Evolutionary conservation across 2,888 invertebrate species (phyloP), one percentile per base, ranked within the genome.

Genomic region (Mesoligia furuncula): DNA sequence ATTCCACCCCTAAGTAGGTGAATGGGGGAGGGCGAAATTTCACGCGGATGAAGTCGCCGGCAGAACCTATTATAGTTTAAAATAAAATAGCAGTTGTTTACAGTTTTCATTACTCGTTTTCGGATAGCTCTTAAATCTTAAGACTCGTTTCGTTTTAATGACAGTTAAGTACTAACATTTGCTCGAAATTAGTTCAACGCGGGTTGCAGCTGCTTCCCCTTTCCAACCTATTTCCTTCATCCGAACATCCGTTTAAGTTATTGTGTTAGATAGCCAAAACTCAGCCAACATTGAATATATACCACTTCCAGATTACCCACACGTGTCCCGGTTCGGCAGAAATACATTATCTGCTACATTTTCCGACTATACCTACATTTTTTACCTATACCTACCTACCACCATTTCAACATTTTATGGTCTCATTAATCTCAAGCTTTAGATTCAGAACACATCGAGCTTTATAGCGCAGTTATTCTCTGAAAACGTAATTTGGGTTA

Each of bases 111-210:
- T 42, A 27, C 61, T 73, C 13, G 9, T 36, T 79, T 36, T 61
- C 20, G 24, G 27, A 73, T 45, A 73, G 65, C 24, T 73, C 36
- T 66, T 59, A 72, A 79, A 66, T 79, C 17, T 65, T 65, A n/a
- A 71, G 48, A 66, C 27, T 20, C 20, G 24, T 66, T 79, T 36
- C 59, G 42, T 72, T 66, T 72, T 54, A 79, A 17, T 45, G 27
- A 66, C 20, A n/a, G 17, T 66, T 61, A 36, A n/a, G n/a, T n/a
- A n/a, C 17, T 73, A 59, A 8, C 51, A 61, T 79, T 79, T 66
- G 51, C 59, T 79, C 24, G 36, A 66, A 73, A 79, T 79, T n/a
- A n/a, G 9, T 73, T 73, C 2, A 42, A 59, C 15, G n/a, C 24
- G 15, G 42, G 15, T 20, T 45, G 17, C 73, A 79, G 59, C 59